These are phyloP conservation scores for Hyalella azteca DNA, from an alignment of 2,888 invertebrate species.

Conservation along the genomic window DNA sequence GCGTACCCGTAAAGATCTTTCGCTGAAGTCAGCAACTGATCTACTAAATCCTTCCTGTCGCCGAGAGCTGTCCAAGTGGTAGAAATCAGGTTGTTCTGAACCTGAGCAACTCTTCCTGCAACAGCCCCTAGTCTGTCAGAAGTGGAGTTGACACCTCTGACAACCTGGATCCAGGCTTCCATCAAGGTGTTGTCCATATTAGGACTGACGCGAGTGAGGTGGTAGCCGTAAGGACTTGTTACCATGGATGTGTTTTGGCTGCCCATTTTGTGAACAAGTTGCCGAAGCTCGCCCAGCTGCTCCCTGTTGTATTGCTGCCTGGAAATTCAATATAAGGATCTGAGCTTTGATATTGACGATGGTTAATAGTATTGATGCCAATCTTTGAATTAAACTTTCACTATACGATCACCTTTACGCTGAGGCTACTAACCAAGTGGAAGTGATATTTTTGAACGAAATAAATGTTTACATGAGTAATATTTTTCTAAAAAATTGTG, in stretches of 20 bases:
- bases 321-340: too few species aligned
- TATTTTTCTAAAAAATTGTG: too few species aligned
- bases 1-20: conserved; percentile 53
- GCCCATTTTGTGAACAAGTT: background rate
- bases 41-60: conserved; percentile 45
- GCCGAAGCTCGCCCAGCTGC: conserved; percentile 43
- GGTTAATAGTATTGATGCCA: too few species aligned
- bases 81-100: conserved; percentile 36
- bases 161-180: conserved; percentile 15
- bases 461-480: too few species aligned
- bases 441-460: too few species aligned
- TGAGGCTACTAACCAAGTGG: too few species aligned
- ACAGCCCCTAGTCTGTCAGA: conserved; percentile 42
- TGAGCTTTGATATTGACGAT: too few species aligned
- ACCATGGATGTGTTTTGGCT: background rate
- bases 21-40: conserved; percentile 49
- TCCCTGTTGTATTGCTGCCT: conserved; percentile 49
- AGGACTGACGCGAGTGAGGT: background rate
- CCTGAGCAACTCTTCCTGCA: conserved; percentile 39
- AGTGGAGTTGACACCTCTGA: conserved; percentile 41
- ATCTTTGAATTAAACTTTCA: too few species aligned
- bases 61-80: conserved; percentile 25
- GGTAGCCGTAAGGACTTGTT: background rate
- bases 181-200: background rate
- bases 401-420: too few species aligned